phyloP scores from a whole-genome alignment of 2,797 vertebrate species.

The Bufotes viridis region DNA sequence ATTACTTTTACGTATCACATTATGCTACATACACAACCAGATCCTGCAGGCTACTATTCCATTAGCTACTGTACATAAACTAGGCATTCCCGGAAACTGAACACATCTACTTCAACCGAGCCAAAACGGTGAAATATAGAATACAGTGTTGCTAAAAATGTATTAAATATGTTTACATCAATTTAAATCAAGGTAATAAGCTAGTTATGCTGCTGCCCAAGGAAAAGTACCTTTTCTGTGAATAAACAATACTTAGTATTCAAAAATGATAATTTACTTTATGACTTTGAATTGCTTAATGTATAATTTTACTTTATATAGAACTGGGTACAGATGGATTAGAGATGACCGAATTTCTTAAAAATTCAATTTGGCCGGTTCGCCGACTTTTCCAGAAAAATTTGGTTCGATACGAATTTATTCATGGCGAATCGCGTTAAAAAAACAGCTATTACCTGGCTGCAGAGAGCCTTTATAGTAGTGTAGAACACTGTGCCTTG shows the following conservation, averaged over 20 bases:
- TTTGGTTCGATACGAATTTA: too few relatives aligned
- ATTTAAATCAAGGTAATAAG: conserved; percentile 24
- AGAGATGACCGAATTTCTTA: too few relatives aligned
- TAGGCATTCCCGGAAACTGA: conserved; percentile 82
- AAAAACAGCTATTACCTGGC: too few relatives aligned
- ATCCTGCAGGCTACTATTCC: conserved; percentile 89
- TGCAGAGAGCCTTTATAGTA: too few relatives aligned
- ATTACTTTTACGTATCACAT: conserved; percentile 90
- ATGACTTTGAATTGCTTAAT: background rate
- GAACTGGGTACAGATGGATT: background rate
- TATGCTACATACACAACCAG: conserved; percentile 85
- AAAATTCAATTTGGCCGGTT: too few relatives aligned
- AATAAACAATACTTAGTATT: background rate
- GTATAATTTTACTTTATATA: background rate
- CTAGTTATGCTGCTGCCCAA: conserved; percentile 1
- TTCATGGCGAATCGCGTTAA: too few relatives aligned
- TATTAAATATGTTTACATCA: conserved; percentile 20
- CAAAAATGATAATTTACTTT: background rate
- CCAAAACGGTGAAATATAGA: conserved; percentile 77
- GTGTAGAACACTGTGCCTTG: too few relatives aligned
- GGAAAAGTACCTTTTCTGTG: background rate
- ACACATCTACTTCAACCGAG: conserved; percentile 82
- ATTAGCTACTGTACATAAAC: conserved; percentile 79
- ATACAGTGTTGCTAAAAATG: conserved; percentile 60
- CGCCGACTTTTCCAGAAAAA: too few relatives aligned